A percentile compares a stretch with the other conserved stretches of the same genome.
Evolutionary conservation across 2,888 invertebrate species (phyloP).

Genomic region (Congeria kusceri): DNA sequence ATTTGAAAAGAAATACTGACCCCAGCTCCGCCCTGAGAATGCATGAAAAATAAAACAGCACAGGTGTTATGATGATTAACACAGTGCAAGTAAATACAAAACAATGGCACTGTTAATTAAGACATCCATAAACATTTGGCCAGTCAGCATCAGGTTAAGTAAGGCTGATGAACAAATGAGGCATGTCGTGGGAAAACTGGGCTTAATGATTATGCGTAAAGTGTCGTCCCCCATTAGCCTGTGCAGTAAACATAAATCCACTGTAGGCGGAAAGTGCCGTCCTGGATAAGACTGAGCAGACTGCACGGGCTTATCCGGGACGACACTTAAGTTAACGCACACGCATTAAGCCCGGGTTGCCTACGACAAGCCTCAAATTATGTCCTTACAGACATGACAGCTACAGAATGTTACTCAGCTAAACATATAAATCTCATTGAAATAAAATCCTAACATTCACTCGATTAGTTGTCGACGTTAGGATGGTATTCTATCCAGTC

Average conservation of each 20-base stretch:
- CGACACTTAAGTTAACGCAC: too few relatives aligned
- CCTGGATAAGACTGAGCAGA: neutral
- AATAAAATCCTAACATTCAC: too few relatives aligned
- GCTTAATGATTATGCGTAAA: neutral
- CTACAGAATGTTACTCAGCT: neutral
- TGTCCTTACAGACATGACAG: neutral
- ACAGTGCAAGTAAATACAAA: neutral
- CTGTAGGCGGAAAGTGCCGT: neutral
- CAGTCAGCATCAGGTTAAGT: too few relatives aligned
- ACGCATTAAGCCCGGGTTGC: too few relatives aligned
- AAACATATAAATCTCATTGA: too few relatives aligned
- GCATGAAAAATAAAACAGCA: conserved; percentile 5
- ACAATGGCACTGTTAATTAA: neutral
- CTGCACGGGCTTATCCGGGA: too few relatives aligned
- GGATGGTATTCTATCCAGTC: too few relatives aligned
- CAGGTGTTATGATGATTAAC: neutral
- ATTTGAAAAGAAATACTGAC: conserved; percentile 51
- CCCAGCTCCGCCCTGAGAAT: conserved; percentile 51
- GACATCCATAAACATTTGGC: neutral
- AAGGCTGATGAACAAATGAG: too few relatives aligned
- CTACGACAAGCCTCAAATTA: neutral
- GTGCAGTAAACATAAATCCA: too few relatives aligned
- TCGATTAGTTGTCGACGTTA: too few relatives aligned
- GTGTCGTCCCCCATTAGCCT: neutral
- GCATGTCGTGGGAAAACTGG: too few relatives aligned